A percentile compares a stretch with the other conserved stretches of the same genome.
These are phyloP conservation scores for Brotula barbata DNA, from an alignment of 2,797 vertebrate species.

Conservation along the genomic window DNA sequence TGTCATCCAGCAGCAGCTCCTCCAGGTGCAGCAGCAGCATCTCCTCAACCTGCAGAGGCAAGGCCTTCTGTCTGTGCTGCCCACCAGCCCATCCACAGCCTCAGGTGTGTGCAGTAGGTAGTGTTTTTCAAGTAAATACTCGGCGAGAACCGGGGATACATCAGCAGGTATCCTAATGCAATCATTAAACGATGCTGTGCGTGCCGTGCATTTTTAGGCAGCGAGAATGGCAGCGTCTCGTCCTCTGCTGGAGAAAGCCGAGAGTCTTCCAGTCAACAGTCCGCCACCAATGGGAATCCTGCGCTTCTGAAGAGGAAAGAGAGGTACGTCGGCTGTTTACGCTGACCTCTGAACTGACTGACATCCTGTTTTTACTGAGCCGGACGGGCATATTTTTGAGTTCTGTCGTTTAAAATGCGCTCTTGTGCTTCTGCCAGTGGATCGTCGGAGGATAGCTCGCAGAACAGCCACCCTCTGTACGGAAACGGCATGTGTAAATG, in stretches of 20 bases:
- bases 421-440: constrained; percentile 69
- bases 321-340: constrained; percentile 55
- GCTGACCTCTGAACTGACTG: not conserved
- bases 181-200: not conserved
- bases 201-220: constrained; percentile 55
- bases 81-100: constrained; percentile 51
- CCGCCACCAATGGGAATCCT: constrained; percentile 88
- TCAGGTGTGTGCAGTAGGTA: constrained; percentile 51
- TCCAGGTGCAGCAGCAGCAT: constrained; percentile 98
- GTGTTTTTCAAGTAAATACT: too few relatives aligned
- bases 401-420: not conserved
- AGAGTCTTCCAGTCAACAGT: constrained; percentile 84
- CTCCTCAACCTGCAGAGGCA: constrained; percentile 95
- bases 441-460: constrained; percentile 85
- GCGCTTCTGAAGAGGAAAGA: constrained; percentile 71
- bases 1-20: constrained; percentile 95
- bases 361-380: not conserved
- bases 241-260: constrained; percentile 67
- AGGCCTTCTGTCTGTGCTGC: constrained; percentile 89
- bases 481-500: constrained; percentile 98
- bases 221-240: constrained; percentile 63
- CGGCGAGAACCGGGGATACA: too few relatives aligned
- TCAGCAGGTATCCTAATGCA: not conserved
- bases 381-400: not conserved
- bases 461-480: constrained; percentile 90